These are phyloP conservation scores for Drosophila bocki DNA, from an alignment of 1,140 invertebrate species.

Conservation along the genomic window DNA sequence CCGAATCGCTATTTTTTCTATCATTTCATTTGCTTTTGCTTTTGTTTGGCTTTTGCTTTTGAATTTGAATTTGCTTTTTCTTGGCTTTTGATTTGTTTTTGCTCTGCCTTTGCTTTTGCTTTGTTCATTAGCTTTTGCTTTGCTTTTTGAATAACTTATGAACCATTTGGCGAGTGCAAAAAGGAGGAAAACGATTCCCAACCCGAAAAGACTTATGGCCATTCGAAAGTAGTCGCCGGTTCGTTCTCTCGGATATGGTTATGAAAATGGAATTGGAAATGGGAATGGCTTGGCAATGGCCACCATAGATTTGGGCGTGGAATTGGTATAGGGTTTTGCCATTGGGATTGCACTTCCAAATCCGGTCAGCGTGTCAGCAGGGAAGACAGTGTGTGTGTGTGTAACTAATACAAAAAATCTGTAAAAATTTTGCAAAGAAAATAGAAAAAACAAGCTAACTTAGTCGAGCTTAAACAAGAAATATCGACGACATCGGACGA, in stretches of 20 bases:
- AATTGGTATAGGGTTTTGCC: slow-evolving; percentile 5
- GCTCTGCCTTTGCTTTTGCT: slow-evolving; percentile 1
- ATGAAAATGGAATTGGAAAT: slow-evolving; percentile 26
- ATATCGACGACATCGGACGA: slow-evolving; percentile 47
- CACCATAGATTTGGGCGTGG: slow-evolving; percentile 12
- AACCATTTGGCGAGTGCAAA: slow-evolving; percentile 60
- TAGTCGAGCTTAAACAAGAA: slow-evolving; percentile 39
- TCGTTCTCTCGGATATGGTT: slow-evolving; percentile 18
- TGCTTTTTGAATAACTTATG: slow-evolving; percentile 75
- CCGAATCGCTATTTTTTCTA: slow-evolving; percentile 59
- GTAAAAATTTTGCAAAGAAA: slow-evolving; percentile 3
- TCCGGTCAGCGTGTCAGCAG: slow-evolving; percentile 47
- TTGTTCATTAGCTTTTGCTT: background rate
- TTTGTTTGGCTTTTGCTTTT: background rate
- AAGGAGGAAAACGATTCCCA: slow-evolving; percentile 38
- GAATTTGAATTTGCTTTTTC: background rate
- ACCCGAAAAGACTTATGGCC: slow-evolving; percentile 40
- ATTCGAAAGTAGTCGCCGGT: slow-evolving; percentile 47
- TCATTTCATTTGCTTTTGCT: slow-evolving; percentile 25
- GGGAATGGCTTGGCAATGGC: slow-evolving; percentile 1
- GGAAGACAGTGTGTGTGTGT: slow-evolving; percentile 13
- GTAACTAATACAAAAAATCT: slow-evolving; percentile 67
- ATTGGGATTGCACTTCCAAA: slow-evolving; percentile 18
- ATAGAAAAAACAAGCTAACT: slow-evolving; percentile 12
- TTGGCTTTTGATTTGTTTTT: background rate